Evolutionary conservation across 2,113 vertebrate genomes (phyloP).

Genomic region (Pungitius pungitius): DNA sequence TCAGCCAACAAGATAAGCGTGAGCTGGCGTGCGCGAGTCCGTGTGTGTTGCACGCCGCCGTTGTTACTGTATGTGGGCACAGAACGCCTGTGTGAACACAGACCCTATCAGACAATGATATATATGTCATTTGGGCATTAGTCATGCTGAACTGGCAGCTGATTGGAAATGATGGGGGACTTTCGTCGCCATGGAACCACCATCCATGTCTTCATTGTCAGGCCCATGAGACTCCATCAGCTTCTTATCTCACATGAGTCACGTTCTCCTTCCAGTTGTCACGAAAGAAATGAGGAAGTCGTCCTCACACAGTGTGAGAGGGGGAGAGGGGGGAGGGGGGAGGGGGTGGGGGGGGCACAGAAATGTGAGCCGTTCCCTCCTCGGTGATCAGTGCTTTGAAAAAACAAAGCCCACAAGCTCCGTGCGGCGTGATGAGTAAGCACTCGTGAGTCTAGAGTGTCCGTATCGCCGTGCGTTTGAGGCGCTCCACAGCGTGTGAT

Average conservation of each 20-base stretch:
- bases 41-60: constrained; percentile 42
- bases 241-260: constrained; percentile 53
- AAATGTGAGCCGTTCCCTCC: constrained; percentile 29
- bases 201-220: constrained; percentile 51
- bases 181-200: constrained; percentile 28
- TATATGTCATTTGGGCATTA: constrained; percentile 65
- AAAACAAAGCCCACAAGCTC: constrained; percentile 62
- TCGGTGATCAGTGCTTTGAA: constrained; percentile 40
- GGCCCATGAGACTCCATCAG: constrained; percentile 37
- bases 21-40: constrained; percentile 53
- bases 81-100: constrained; percentile 56
- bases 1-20: constrained; percentile 76
- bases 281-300: constrained; percentile 51
- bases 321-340: neutral
- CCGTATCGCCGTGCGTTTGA: constrained; percentile 47
- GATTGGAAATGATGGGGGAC: constrained; percentile 60
- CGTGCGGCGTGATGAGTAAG: constrained; percentile 61
- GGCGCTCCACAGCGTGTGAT: constrained; percentile 58
- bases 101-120: constrained; percentile 62
- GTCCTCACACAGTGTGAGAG: constrained; percentile 1
- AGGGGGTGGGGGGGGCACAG: neutral
- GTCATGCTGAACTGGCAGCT: constrained; percentile 64
- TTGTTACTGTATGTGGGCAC: constrained; percentile 22
- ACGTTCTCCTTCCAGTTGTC: constrained; percentile 47
- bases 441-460: constrained; percentile 50